Evolutionary conservation across 2,113 vertebrate genomes (phyloP).

Genomic region (Urocolius indicus): DNA sequence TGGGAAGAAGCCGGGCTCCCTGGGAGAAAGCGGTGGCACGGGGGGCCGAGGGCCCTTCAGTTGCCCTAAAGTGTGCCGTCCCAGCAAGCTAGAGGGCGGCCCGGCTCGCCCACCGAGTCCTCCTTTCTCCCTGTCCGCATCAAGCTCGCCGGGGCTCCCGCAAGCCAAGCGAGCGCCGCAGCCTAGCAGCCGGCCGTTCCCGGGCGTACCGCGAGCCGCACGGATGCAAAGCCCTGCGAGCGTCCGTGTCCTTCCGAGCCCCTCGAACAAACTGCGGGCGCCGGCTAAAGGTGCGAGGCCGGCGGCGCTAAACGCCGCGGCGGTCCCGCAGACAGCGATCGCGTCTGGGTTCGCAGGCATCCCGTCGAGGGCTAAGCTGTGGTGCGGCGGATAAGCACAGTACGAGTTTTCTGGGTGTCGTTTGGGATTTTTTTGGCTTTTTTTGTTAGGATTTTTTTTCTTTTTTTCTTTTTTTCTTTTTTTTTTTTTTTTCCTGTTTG

Average conservation of each 20-base stretch:
- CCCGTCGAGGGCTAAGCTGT: background rate
- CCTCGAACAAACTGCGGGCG: background rate
- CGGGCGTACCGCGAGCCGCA: background rate
- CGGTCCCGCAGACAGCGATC: background rate
- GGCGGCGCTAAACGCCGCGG: background rate
- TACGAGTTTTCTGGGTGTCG: background rate
- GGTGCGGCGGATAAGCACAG: background rate
- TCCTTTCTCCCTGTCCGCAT: background rate
- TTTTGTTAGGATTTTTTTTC: background rate
- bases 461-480: background rate
- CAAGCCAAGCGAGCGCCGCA: background rate
- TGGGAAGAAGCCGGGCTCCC: background rate
- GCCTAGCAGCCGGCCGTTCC: background rate
- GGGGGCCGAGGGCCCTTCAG: background rate
- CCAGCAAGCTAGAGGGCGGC: background rate
- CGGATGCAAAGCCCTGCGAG: conserved; percentile 30
- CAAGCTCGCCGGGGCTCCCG: background rate
- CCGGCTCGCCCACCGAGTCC: background rate
- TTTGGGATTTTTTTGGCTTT: background rate
- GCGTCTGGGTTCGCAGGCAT: background rate
- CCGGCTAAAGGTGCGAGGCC: conserved; percentile 30
- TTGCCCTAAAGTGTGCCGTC: background rate
- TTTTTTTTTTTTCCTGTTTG: background rate
- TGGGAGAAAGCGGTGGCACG: background rate
- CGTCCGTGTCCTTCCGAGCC: conserved; percentile 7